phyloP scores from a whole-genome alignment of 2,113 vertebrate genomes.

The Paracanthobrama guichenoti region DNA sequence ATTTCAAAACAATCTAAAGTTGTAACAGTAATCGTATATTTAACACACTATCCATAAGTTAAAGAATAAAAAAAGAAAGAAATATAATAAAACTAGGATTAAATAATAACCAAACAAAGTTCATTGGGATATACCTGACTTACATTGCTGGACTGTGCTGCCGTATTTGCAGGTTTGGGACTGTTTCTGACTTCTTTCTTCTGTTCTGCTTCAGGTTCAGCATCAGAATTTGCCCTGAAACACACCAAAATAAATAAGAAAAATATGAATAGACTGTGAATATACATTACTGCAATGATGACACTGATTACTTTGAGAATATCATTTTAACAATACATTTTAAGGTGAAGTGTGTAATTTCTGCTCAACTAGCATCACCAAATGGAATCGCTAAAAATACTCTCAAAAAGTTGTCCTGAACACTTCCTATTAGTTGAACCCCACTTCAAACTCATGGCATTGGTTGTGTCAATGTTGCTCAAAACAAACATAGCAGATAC shows the following conservation, averaged over 20 bases:
- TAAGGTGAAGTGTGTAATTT: neutral
- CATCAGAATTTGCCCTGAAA: conserved; percentile 69
- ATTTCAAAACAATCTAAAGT: neutral
- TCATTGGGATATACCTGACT: conserved; percentile 61
- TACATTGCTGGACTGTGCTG: conserved; percentile 84
- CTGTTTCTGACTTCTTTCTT: conserved; percentile 80
- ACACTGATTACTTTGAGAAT: neutral
- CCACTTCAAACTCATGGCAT: neutral
- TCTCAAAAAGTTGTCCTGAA: neutral
- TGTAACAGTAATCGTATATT: neutral
- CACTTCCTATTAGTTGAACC: neutral
- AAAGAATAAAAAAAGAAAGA: neutral
- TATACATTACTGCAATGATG: neutral
- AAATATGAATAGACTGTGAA: neutral
- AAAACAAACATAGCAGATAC: neutral
- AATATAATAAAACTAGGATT: neutral
- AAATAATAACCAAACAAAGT: neutral
- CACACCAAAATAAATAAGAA: conserved; percentile 10
- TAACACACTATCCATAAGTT: neutral
- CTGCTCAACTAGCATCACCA: neutral
- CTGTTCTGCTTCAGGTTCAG: conserved; percentile 78
- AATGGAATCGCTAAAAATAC: neutral
- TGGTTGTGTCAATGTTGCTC: neutral
- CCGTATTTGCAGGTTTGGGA: conserved; percentile 84
- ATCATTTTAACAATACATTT: neutral